phyloP scores from a whole-genome alignment of 2,113 vertebrate species.

The Tupaia chinensis region DNA sequence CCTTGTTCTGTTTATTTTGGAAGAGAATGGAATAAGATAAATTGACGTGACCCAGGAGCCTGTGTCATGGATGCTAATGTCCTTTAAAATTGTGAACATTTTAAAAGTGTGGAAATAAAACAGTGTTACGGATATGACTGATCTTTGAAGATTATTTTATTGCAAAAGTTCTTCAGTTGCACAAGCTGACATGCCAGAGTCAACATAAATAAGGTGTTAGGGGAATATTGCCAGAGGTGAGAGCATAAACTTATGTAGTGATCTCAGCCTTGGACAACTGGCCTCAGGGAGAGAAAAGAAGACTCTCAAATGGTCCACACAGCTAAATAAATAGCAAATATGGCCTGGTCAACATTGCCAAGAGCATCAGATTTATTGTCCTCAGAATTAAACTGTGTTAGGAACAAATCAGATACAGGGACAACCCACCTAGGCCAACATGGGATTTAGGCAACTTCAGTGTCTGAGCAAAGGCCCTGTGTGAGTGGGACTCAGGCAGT shows the following conservation, averaged over 20 bases:
- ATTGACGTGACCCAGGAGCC: slow-evolving; percentile 58
- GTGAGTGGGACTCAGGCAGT: neutral
- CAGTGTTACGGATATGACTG: slow-evolving; percentile 49
- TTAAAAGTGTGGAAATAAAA: slow-evolving; percentile 9
- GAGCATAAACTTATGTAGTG: neutral
- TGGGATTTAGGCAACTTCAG: neutral
- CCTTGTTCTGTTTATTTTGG: slow-evolving; percentile 77
- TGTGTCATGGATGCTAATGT: slow-evolving; percentile 27
- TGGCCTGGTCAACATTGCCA: neutral
- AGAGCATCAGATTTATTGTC: neutral
- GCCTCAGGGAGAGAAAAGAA: neutral
- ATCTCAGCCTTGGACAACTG: slow-evolving; percentile 22
- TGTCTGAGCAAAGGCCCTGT: neutral
- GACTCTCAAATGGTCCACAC: neutral
- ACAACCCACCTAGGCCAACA: neutral
- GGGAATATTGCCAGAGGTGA: slow-evolving; percentile 51
- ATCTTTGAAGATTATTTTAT: slow-evolving; percentile 64
- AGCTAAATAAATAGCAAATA: slow-evolving; percentile 54
- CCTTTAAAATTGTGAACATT: slow-evolving; percentile 39
- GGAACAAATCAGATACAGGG: neutral
- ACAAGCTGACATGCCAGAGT: slow-evolving; percentile 55
- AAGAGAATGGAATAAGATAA: slow-evolving; percentile 74
- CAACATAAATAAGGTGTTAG: slow-evolving; percentile 60
- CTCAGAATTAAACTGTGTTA: slow-evolving; percentile 46
- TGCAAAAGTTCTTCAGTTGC: slow-evolving; percentile 62